Evolutionary conservation across 2,113 vertebrate genomes (phyloP).

Genomic region (Rousettus leschenaultii): DNA sequence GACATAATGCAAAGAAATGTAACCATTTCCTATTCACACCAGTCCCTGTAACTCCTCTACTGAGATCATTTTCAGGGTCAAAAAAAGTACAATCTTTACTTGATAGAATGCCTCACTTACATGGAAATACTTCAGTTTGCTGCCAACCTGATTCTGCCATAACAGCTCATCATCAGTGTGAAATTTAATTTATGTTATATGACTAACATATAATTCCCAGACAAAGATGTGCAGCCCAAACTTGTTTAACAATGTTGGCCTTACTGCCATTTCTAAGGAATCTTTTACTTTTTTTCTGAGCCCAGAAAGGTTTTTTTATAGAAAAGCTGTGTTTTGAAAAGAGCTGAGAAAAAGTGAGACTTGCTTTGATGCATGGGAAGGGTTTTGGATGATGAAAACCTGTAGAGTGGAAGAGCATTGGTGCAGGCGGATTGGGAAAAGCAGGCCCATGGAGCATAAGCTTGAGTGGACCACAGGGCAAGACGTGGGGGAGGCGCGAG

Average conservation of each 20-base stretch:
- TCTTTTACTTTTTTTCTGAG: neutral
- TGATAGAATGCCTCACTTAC: neutral
- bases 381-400: neutral
- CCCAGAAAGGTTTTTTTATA: neutral
- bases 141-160: neutral
- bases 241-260: neutral
- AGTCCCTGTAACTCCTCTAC: neutral
- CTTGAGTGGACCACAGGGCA: neutral
- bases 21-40: neutral
- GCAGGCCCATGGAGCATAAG: neutral
- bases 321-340: neutral
- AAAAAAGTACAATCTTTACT: neutral
- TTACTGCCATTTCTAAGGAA: neutral
- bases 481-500: neutral
- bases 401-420: neutral
- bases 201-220: neutral
- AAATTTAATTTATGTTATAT: neutral
- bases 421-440: neutral
- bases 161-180: neutral
- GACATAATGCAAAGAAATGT: neutral
- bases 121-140: neutral
- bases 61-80: neutral
- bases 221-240: neutral
- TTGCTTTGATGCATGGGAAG: neutral
- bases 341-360: neutral